These are phyloP conservation scores for Drosophila rellima DNA, from an alignment of 2,888 invertebrate species.

Conservation along the genomic window DNA sequence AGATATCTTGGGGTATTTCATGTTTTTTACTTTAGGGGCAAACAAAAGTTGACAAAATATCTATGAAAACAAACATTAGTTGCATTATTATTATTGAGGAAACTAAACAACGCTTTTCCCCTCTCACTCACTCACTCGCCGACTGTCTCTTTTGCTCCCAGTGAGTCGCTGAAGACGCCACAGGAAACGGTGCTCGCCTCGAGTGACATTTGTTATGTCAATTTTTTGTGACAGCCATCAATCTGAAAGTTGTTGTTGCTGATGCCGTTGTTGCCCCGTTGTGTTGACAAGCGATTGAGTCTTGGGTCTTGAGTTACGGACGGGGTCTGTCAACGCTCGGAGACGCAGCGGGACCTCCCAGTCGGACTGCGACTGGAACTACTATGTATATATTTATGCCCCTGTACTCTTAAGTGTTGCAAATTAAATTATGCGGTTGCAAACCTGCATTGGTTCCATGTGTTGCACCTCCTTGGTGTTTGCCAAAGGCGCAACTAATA, in stretches of 20 bases:
- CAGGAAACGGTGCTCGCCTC: conserved; percentile 58
- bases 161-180: conserved; percentile 20
- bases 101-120: conserved; percentile 31
- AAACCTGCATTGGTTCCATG: conserved; percentile 61
- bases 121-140: neutral
- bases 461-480: neutral
- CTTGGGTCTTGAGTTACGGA: conserved; percentile 47
- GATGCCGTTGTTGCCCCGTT: conserved; percentile 14
- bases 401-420: conserved; percentile 59
- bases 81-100: conserved; percentile 39
- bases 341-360: conserved; percentile 69
- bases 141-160: conserved; percentile 15
- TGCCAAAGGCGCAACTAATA: conserved; percentile 47
- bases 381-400: neutral
- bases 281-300: conserved; percentile 67
- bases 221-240: conserved; percentile 77
- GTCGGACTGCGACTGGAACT: conserved; percentile 9
- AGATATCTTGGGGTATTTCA: conserved; percentile 25
- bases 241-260: conserved; percentile 42
- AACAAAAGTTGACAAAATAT: conserved; percentile 76
- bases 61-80: conserved; percentile 73
- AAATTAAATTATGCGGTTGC: conserved; percentile 74
- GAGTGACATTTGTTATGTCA: conserved; percentile 79
- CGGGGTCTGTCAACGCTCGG: conserved; percentile 45
- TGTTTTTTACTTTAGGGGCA: conserved; percentile 28